These are phyloP conservation scores for Thyatira batis DNA, from an alignment of 2,888 invertebrate genomes.

Conservation along the genomic window DNA sequence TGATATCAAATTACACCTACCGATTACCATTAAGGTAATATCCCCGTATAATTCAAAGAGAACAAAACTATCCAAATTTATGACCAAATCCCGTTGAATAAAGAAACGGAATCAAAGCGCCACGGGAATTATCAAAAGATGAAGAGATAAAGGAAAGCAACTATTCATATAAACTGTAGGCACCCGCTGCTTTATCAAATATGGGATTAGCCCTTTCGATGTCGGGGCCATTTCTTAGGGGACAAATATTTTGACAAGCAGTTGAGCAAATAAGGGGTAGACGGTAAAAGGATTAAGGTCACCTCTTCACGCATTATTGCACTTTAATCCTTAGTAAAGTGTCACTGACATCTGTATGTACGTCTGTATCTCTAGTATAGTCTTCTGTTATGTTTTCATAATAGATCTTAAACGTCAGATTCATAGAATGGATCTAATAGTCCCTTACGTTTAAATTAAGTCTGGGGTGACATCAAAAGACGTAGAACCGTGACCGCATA, in stretches of 20 bases:
- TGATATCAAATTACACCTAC: slow-evolving; percentile 79
- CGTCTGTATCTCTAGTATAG: too few species aligned
- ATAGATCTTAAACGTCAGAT: slow-evolving; percentile 10
- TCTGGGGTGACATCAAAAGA: slow-evolving; percentile 38
- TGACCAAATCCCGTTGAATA: slow-evolving; percentile 76
- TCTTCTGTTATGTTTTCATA: background rate
- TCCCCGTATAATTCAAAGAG: slow-evolving; percentile 77
- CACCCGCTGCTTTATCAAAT: slow-evolving; percentile 80
- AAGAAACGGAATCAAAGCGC: slow-evolving; percentile 77
- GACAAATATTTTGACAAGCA: slow-evolving; percentile 77
- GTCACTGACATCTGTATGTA: slow-evolving; percentile 12
- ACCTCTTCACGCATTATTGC: slow-evolving; percentile 46
- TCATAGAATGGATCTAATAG: slow-evolving; percentile 18
- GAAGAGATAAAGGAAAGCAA: slow-evolving; percentile 69
- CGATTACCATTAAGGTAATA: slow-evolving; percentile 80
- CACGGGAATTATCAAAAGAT: slow-evolving; percentile 67
- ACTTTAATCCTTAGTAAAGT: slow-evolving; percentile 30
- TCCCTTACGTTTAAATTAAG: slow-evolving; percentile 24
- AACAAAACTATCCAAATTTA: slow-evolving; percentile 79
- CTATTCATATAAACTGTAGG: slow-evolving; percentile 69
- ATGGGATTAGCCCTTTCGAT: slow-evolving; percentile 70
- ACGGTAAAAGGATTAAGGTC: slow-evolving; percentile 59
- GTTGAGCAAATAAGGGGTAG: slow-evolving; percentile 60
- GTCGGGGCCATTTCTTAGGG: slow-evolving; percentile 55
- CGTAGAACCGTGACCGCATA: slow-evolving; percentile 24